phyloP scores from a whole-genome alignment of 2,797 vertebrate genomes.

The Triplophysa bombifrons region DNA sequence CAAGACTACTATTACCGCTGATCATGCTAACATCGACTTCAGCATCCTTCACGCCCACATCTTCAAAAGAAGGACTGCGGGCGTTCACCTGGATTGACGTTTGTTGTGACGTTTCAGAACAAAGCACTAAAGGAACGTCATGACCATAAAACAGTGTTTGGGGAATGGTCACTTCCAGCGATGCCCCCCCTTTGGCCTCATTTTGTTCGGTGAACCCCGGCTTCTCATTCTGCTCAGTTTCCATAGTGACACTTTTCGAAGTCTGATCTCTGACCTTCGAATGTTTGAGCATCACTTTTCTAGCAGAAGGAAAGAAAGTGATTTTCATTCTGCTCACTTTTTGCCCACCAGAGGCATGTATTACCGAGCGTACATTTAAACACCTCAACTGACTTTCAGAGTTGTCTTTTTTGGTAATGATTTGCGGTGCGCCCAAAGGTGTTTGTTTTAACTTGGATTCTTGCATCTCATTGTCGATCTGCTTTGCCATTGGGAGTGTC shows the following conservation, averaged over 20 bases:
- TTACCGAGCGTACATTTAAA: neutral
- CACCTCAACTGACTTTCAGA: conserved; percentile 59
- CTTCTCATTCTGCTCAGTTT: neutral
- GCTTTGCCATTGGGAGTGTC: neutral
- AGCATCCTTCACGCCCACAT: neutral
- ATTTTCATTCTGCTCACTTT: conserved; percentile 74
- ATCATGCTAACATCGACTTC: neutral
- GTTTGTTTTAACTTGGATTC: neutral
- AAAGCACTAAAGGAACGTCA: conserved; percentile 70
- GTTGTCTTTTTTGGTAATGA: conserved; percentile 48
- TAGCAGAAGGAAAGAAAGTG: conserved; percentile 70
- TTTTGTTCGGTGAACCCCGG: neutral
- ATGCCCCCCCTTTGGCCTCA: conserved; percentile 23
- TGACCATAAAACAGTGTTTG: conserved; percentile 78
- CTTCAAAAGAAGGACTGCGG: neutral
- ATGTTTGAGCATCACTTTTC: conserved; percentile 52
- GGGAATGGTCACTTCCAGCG: conserved; percentile 67
- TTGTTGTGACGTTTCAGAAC: conserved; percentile 53
- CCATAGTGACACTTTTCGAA: neutral
- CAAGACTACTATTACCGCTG: neutral
- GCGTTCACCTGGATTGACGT: neutral
- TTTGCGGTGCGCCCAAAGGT: neutral
- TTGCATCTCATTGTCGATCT: neutral
- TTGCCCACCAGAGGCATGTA: conserved; percentile 29
- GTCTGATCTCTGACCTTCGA: conserved; percentile 12